Percentiles rank a stretch among this genome's conserved stretches.
Evolutionary conservation across 2,797 vertebrate genomes (phyloP).

Genomic region (Fistularia tabacaria): DNA sequence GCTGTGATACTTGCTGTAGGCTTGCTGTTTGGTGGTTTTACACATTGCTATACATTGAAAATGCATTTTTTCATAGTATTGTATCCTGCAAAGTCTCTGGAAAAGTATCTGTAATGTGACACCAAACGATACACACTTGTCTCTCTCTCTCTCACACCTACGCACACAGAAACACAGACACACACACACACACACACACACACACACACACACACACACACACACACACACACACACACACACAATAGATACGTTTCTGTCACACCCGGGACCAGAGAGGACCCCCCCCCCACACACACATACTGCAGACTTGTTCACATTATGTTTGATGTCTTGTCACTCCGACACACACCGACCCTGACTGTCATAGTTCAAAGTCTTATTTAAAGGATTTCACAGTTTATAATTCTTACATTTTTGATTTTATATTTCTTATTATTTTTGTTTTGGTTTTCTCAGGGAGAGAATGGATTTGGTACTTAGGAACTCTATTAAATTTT

Average conservation of each 20-base stretch:
- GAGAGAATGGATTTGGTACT: slow-evolving; percentile 60
- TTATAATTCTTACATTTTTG: not conserved
- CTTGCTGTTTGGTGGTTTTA: too few species aligned
- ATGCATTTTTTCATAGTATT: too few species aligned
- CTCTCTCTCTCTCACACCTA: not conserved
- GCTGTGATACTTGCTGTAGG: too few species aligned
- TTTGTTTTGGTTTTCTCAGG: slow-evolving; percentile 17
- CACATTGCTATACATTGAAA: too few species aligned
- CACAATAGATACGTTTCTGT: slow-evolving; percentile 4
- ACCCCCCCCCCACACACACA: slow-evolving; percentile 60
- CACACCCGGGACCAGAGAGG: slow-evolving; percentile 44
- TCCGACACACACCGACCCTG: slow-evolving; percentile 22
- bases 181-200: slow-evolving; percentile 1
- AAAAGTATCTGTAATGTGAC: not conserved
- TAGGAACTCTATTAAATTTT: not conserved
- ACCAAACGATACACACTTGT: not conserved
- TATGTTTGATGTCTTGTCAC: slow-evolving; percentile 26
- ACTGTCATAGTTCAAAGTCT: slow-evolving; percentile 14
- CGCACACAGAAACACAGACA: not conserved
- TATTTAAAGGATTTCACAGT: slow-evolving; percentile 3
- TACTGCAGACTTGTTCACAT: slow-evolving; percentile 9
- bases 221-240: slow-evolving; percentile 1
- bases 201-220: not conserved
- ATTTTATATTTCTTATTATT: not conserved
- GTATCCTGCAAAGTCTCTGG: too few species aligned